Evolutionary conservation across 2,888 invertebrate genomes (phyloP), one percentile per base, ranked within the genome.

Genomic region (Ypsolopha scabrella): DNA sequence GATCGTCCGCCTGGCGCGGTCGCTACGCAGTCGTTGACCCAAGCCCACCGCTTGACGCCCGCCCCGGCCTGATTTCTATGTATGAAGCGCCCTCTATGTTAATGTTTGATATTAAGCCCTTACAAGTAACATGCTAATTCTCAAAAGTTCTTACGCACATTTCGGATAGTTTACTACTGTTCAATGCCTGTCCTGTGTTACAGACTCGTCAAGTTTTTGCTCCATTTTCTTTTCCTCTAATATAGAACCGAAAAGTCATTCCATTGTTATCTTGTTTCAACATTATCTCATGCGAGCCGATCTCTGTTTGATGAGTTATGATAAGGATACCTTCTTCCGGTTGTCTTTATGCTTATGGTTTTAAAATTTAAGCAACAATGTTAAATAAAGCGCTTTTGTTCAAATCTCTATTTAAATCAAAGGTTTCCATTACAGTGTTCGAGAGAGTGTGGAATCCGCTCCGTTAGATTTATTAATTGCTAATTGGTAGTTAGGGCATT

Each of bases 401-500:
- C 24, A 24, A 24, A 24, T 24, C 4, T 24, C 4, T 24, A 24
- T 24, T 24, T 24, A 24, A 24, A 24, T 24, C 24, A 24, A 24
- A 24, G 24, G 24, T 24, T 24, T 24, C 24, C 24, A 24, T 24
- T 24, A 4, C 24, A 24, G 2, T 4, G 24, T 4, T 24, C 24
- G 24, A 24, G 24, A 24, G 24, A 69, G 71, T 69, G 70, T 74
- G 65, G 69, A 70, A 73, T 70, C 65, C 2, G 56, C 61, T 61
- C 73, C 69, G 80, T 78, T 78, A 73, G 69, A 59, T 67, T 70
- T 70, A 78, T 72, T 78, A 78, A 80, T 80, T 75, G 75, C 24
- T 24, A 24, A 24, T 24, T 24, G 24, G 72, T 69, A 72, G 70
- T 65, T 72, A 68, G 68, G 72, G 63, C 65, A 59, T 73, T 62